Percentiles rank a stretch among this genome's conserved stretches.
Evolutionary conservation across 2,797 vertebrate genomes (phyloP).

Genomic region (Triplophysa bombifrons): DNA sequence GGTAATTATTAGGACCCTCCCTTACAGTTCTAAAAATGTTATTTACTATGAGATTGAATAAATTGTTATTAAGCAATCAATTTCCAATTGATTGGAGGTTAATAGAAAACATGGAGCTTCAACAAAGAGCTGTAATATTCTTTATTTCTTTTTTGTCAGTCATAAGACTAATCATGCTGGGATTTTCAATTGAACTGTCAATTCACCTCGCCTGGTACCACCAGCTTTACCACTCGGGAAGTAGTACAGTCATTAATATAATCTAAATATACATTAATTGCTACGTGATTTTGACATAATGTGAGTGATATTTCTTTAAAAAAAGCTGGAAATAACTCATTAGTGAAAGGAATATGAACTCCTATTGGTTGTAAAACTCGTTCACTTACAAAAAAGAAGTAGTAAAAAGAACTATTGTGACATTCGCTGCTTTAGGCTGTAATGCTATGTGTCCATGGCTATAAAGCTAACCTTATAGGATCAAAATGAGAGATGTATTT

Average conservation of each 20-base stretch:
- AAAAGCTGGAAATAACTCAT: slow-evolving; percentile 41
- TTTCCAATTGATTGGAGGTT: slow-evolving; percentile 59
- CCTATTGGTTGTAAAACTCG: slow-evolving; percentile 34
- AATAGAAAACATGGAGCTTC: slow-evolving; percentile 58
- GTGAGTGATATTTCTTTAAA: slow-evolving; percentile 44
- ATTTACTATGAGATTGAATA: slow-evolving; percentile 55
- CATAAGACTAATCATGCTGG: slow-evolving; percentile 57
- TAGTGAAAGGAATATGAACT: slow-evolving; percentile 47
- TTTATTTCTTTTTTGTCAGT: slow-evolving; percentile 49
- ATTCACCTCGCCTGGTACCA: slow-evolving; percentile 50
- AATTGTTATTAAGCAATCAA: slow-evolving; percentile 57
- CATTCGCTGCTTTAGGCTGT: slow-evolving; percentile 32
- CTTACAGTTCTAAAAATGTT: slow-evolving; percentile 53
- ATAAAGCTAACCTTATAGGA: neutral
- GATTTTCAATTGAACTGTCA: slow-evolving; percentile 61
- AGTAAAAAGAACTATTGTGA: slow-evolving; percentile 16
- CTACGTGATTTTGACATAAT: slow-evolving; percentile 56
- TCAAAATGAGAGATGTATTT: neutral
- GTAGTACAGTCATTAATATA: slow-evolving; percentile 55
- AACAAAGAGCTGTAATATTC: slow-evolving; percentile 57
- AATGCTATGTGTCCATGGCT: slow-evolving; percentile 5
- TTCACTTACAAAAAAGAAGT: slow-evolving; percentile 32
- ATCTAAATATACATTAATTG: slow-evolving; percentile 59
- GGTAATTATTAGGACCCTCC: slow-evolving; percentile 59
- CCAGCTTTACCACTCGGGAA: slow-evolving; percentile 45